Base-by-base conservation (phyloP, 2,888 invertebrate genomes). In the Beris morrisii region DNA sequence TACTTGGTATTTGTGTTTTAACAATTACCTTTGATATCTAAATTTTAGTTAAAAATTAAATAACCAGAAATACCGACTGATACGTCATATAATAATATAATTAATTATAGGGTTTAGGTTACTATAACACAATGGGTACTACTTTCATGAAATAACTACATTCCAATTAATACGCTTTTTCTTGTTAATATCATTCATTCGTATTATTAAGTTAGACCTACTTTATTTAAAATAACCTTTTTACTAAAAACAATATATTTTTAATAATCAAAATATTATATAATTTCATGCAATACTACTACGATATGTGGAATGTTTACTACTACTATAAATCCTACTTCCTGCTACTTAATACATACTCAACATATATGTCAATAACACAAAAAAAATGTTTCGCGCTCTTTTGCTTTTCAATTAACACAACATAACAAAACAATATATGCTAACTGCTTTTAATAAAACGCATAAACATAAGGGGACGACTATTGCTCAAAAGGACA, bases 401-500 rank as follows among this genome's bases (percentile, higher is more conserved):
- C 44, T 55, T 11, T 32, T 13, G 59, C 59, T 59, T 59, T 48
- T 59, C 48, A 32, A 53, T 63, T 63, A 63, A 63, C 63, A 63
- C n/a, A 54, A 53, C 28, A 32, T 64, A 53, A 53, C 44, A 64
- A 64, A 22, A 22, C 22, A 22, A 22, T 22, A 22, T 22, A 22
- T 22, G 22, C 22, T 44, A 64, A 57, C 38, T 44, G 54, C 46
- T 54, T 64, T 44, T 64, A 64, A 53, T 45, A 54, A 64, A 28
- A 48, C n/a, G 64, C 64, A 64, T 53, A 61, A 59, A 57, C 64
- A 64, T 54, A 69, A 70, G 72, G 70, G 45, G 72, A 70, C 80
- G 92, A 94, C 84, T 93, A 92, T 84, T 94, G 93, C 84, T 89
- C 89, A 75, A 88, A 88, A 84, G 93, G 93, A 66, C 91, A 94